Evolutionary conservation across 2,113 vertebrate species (phyloP), one percentile per base, ranked within the genome.

Genomic region (Neopipo cinnamomea): DNA sequence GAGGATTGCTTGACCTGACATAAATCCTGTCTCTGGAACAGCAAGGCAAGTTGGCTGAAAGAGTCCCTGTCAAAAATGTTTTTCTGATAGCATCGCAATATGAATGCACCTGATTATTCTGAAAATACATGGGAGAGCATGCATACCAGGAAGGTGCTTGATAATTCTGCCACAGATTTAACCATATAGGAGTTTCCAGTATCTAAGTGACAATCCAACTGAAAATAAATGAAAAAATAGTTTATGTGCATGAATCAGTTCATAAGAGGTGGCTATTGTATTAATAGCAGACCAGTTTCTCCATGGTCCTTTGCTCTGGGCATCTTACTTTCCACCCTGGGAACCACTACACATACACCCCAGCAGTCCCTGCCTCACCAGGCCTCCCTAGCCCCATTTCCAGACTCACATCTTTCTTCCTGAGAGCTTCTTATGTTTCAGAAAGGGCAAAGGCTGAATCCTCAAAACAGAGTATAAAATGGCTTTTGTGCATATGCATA

Each of bases 1-100:
- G 79, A 86, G 30, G 82, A 30, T 71, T 85, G 89, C 50, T 94
- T 2, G 12, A 85, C 70, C 71, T 96, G 95, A 91, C 85, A 91
- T 27, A 66, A 85, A 63, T 37, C 47, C 77, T 61, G 14, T 68
- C 52, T 79, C 56, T 89, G 61, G 53, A 71, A 70, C 14, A 70
- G 47, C 81, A 65, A 63, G 53, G 44, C 0, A 2, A 88, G 27
- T 24, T 62, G 68, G 23, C 22, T 73, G 71, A 52, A 67, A 81
- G 31, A 76, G 15, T 84, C 39, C 33, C 50, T 83, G 77, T 88
- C 74, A 95, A 58, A 88, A 85, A 28, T 65, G 49, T 42, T 70
- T 85, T 73, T 87, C 46, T 62, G 18, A 62, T 37, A 75, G 14
- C 55, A 73, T 46, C 0, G 0, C 30, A 42, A 35, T 35, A n/a